These are phyloP conservation scores for Diabrotica balteata DNA, from an alignment of 2,888 invertebrate species.

Conservation along the genomic window DNA sequence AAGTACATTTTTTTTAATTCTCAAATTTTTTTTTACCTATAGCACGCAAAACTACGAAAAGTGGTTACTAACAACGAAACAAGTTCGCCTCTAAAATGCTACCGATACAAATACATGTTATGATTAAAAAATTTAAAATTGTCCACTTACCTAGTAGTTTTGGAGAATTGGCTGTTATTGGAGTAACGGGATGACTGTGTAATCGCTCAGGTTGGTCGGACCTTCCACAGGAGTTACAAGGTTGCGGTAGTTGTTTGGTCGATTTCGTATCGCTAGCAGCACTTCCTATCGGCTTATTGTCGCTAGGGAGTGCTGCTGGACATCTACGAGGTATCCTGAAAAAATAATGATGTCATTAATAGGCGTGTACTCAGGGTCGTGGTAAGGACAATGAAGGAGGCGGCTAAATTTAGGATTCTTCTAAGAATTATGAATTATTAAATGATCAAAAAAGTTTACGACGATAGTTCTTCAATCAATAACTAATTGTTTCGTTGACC, in stretches of 20 bases:
- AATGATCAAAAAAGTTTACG: too few relatives aligned
- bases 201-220: slow-evolving; percentile 73
- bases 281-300: slow-evolving; percentile 5
- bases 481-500: too few relatives aligned
- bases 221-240: slow-evolving; percentile 72
- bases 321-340: slow-evolving; percentile 24
- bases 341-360: neutral
- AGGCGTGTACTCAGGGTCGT: too few relatives aligned
- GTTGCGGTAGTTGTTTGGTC: slow-evolving; percentile 59
- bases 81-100: neutral
- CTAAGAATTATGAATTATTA: too few relatives aligned
- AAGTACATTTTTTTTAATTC: too few relatives aligned
- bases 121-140: too few relatives aligned
- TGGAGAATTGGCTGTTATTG: slow-evolving; percentile 24
- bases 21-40: too few relatives aligned
- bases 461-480: too few relatives aligned
- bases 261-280: slow-evolving; percentile 30
- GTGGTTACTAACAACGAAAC: too few relatives aligned
- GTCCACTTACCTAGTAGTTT: slow-evolving; percentile 43
- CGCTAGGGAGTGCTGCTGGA: slow-evolving; percentile 8
- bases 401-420: too few relatives aligned
- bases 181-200: slow-evolving; percentile 64
- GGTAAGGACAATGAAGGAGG: too few relatives aligned
- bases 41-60: too few relatives aligned
- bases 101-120: neutral